These are phyloP conservation scores for Gibbula magus DNA, from an alignment of 2,888 invertebrate species.

Conservation along the genomic window DNA sequence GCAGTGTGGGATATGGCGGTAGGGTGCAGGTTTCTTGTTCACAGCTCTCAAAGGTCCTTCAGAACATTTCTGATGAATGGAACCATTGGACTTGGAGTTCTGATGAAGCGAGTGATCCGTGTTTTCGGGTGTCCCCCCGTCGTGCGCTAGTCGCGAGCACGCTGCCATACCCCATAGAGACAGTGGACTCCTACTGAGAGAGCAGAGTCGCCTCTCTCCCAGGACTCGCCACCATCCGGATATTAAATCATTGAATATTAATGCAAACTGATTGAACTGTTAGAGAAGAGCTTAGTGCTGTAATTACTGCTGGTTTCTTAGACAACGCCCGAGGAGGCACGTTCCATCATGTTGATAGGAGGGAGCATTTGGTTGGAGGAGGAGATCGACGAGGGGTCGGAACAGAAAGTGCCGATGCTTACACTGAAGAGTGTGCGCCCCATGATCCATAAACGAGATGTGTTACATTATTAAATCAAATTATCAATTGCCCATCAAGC, in stretches of 20 bases:
- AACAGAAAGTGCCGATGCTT: too few relatives aligned
- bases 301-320: slow-evolving; percentile 22
- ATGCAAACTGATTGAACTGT: neutral
- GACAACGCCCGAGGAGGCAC: neutral
- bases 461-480: too few relatives aligned
- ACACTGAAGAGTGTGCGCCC: too few relatives aligned
- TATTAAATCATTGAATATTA: slow-evolving; percentile 23
- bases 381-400: too few relatives aligned
- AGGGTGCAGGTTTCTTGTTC: slow-evolving; percentile 48
- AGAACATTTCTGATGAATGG: too few relatives aligned
- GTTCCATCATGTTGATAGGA: neutral
- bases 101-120: too few relatives aligned
- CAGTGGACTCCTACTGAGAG: neutral
- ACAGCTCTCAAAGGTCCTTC: neutral
- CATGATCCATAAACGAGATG: too few relatives aligned
- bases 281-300: neutral
- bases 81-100: too few relatives aligned
- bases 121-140: neutral
- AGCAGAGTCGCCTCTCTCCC: neutral
- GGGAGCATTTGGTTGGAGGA: too few relatives aligned
- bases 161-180: neutral
- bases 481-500: too few relatives aligned
- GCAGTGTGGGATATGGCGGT: slow-evolving; percentile 74
- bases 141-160: neutral
- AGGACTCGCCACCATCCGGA: neutral